These are phyloP conservation scores for Gephyroberyx darwinii DNA, from an alignment of 2,797 vertebrate genomes.

Conservation along the genomic window DNA sequence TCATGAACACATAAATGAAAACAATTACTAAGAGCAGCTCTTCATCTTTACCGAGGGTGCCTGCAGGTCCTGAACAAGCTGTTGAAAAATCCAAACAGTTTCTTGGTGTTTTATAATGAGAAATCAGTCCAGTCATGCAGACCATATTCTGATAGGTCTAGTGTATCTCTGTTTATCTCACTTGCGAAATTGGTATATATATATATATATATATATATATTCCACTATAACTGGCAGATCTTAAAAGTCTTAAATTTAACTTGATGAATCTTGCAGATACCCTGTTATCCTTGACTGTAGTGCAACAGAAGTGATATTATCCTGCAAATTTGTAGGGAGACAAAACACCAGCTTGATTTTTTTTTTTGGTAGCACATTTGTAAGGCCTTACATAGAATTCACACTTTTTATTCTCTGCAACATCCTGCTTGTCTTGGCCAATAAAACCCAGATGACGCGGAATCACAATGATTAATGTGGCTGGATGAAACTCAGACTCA, in stretches of 20 bases:
- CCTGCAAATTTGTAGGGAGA: conserved; percentile 3
- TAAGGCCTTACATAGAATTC: conserved; percentile 25
- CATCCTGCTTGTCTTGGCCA: conserved; percentile 49
- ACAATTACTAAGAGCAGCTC: conserved; percentile 15
- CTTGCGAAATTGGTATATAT: no score
- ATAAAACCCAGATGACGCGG: conserved; percentile 60
- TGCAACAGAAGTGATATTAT: neutral
- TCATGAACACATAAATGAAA: conserved; percentile 43
- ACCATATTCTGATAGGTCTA: no score
- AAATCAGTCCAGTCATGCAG: no score
- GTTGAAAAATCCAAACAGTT: no score
- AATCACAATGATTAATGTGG: conserved; percentile 64
- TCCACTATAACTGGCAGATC: no score
- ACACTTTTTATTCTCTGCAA: conserved; percentile 36
- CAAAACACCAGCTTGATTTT: neutral
- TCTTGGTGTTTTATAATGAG: no score
- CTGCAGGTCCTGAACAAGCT: no score
- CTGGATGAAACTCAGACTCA: conserved; percentile 62
- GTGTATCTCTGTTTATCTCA: no score
- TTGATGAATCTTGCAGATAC: no score
- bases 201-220: no score
- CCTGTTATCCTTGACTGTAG: neutral
- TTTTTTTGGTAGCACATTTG: conserved; percentile 7
- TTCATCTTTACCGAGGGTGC: neutral
- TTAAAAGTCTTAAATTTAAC: no score